A percentile compares a stretch with the other conserved stretches of the same genome.
These are phyloP conservation scores for Tenthredo scrophulariae DNA, from an alignment of 2,888 invertebrate genomes.

Conservation along the genomic window DNA sequence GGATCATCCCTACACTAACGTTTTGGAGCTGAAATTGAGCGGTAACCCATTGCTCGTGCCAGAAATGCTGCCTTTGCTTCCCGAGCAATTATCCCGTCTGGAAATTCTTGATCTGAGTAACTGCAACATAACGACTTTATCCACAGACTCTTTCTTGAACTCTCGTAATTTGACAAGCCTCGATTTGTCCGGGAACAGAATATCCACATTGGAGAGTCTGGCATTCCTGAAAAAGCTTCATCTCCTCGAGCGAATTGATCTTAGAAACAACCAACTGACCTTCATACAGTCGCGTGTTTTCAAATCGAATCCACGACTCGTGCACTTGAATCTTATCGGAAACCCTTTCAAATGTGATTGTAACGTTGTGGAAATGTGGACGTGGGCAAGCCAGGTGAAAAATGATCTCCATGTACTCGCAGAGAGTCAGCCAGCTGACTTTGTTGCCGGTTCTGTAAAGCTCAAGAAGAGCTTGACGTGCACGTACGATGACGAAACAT, in stretches of 20 bases:
- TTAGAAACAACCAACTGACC: constrained; percentile 83
- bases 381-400: constrained; percentile 85
- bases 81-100: constrained; percentile 83
- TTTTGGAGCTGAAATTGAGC: constrained; percentile 84
- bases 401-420: constrained; percentile 83
- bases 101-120: constrained; percentile 84
- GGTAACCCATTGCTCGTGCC: constrained; percentile 85
- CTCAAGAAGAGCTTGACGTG: constrained; percentile 84
- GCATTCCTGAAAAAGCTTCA: constrained; percentile 81
- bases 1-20: constrained; percentile 83
- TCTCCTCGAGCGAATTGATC: constrained; percentile 82
- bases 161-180: constrained; percentile 83
- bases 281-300: constrained; percentile 82
- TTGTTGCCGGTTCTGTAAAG: constrained; percentile 83
- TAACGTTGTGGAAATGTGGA: constrained; percentile 86
- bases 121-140: constrained; percentile 83
- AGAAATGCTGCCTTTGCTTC: constrained; percentile 81
- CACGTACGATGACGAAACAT: constrained; percentile 81
- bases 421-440: constrained; percentile 84
- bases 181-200: constrained; percentile 82
- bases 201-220: constrained; percentile 80
- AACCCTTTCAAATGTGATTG: constrained; percentile 87
- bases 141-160: constrained; percentile 82
- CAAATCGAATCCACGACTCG: constrained; percentile 81
- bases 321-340: constrained; percentile 83